Base-by-base conservation (phyloP, 2,797 vertebrate genomes). In the Anguilla megastoma region DNA sequence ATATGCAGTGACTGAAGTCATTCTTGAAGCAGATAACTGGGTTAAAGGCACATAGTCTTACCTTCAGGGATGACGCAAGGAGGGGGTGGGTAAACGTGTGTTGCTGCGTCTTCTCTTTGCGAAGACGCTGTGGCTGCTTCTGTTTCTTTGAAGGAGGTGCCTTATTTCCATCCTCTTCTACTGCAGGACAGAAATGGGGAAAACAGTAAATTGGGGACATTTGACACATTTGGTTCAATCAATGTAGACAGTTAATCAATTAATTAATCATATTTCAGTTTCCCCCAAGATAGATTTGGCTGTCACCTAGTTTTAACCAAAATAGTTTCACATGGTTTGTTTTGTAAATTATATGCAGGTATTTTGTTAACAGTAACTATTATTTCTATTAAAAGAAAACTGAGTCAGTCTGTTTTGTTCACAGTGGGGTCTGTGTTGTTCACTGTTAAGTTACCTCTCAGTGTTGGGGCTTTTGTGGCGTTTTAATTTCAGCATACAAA, bases 41-140 rank as follows among this genome's bases (percentile, higher is more conserved):
- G 16, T 48, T n/a, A 27, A 14, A 36, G 76, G 41, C 69, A 58
- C 9, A 0, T 69, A 8, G 6, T 60, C 84, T 84, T 94, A 98
- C 98, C 97, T 99, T 99, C 30, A 99, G 94, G 0, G 96, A 92
- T 0, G 97, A 91, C 0, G 97, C 98, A 91, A 98, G 90, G 60
- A 99, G 95, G 0, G 89, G 95, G 90, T 99, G 98, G 0, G 93
- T 89, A 91, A 99, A 99, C 0, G 8, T 96, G 92, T 98, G 97
- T 74, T 97, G 97, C 41, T 96, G 93, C 1, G 92, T 89, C 89
- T 96, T 98, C 5, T 98, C 97, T 89, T 97, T 97, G 0, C 96
- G 96, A 86, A 91, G 90, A 33, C 97, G 96, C 88, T 95, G 96
- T 86, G 95, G 95, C 85, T 92, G 93, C 90, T 97, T 98, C 69